Evolutionary conservation across 2,888 invertebrate species (phyloP).

Genomic region (Stenchaetothrips biformis): DNA sequence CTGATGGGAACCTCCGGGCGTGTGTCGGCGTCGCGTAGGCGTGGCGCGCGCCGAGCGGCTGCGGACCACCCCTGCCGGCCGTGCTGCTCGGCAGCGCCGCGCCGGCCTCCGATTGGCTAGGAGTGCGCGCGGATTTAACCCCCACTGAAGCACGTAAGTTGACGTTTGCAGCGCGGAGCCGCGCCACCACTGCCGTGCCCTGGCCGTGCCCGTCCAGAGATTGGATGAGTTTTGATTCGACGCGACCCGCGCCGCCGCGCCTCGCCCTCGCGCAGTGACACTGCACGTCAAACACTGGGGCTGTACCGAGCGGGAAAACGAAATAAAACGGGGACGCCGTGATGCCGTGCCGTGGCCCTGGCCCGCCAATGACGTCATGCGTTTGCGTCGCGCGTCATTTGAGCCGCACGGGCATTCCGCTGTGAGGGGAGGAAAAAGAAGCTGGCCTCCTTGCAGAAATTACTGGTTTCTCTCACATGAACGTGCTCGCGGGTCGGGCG

Average conservation of each 20-base stretch:
- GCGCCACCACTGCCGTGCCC: too few relatives aligned
- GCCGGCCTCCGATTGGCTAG: not conserved
- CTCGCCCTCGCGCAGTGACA: not conserved
- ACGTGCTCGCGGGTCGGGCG: too few relatives aligned
- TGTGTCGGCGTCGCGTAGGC: not conserved
- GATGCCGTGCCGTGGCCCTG: too few relatives aligned
- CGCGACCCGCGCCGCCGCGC: not conserved
- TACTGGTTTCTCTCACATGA: not conserved
- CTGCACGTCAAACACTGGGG: not conserved
- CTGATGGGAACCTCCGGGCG: not conserved
- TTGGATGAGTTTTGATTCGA: constrained; percentile 23
- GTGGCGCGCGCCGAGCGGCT: not conserved
- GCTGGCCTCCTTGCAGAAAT: too few relatives aligned
- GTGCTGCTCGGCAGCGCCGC: not conserved
- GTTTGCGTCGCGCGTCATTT: too few relatives aligned
- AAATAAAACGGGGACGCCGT: too few relatives aligned
- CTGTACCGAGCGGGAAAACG: too few relatives aligned
- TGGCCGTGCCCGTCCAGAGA: not conserved
- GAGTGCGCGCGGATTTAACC: not conserved
- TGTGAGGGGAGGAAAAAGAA: too few relatives aligned
- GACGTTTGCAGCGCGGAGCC: not conserved
- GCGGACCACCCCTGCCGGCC: not conserved
- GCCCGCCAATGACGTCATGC: too few relatives aligned
- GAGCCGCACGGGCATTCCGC: too few relatives aligned
- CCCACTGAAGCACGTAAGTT: constrained; percentile 19